Base-by-base conservation (phyloP, 2,888 invertebrate species). In the Euplagia quadripunctaria region DNA sequence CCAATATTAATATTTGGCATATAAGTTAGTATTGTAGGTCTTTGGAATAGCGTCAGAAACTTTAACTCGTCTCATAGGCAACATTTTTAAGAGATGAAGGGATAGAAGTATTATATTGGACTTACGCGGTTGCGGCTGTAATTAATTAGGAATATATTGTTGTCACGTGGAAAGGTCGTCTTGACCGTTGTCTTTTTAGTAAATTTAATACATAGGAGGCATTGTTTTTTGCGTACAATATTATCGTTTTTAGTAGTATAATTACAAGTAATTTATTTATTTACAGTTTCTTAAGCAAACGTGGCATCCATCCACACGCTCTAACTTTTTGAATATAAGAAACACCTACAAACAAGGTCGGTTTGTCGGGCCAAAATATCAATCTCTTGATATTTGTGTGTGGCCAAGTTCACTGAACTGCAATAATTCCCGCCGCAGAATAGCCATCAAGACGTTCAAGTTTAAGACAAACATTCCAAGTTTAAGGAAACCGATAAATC, bases 401-500 rank as follows among this genome's bases (percentile, higher is more conserved):
- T 75, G 78, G 75, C 46, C 76, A 86, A 86, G 85, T 89, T 86
- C 78, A 82, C 71, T 79, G 78, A 85, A 73, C 80, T 81, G 82
- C 82, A 84, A 86, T 85, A 86, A 87, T 86, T 86, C 79, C 76
- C 78, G 74, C 80, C 84, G 72, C 77, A 81, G 82, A 82, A 82
- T 83, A 84, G 80, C 80, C 82, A 74, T 71, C 79, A 76, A 71
- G 68, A 79, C 78, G 80, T 72, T 78, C 79, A 85, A 87, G 83
- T 87, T 85, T 80, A 79, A 78, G 84, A 79, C 82, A 84, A 83
- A 82, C 85, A 80, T 78, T 76, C 73, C 78, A 84, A 85, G 85
- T 84, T 84, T 80, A 82, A 82, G 80, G 78, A 81, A 84, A 85
- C 83, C 86, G 80, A 78, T 86, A 85, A 87, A 88, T 87, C 76